Evolutionary conservation across 92 coral and sea anemone species (phyloP).

Genomic region (Zoanthus sociatus): DNA sequence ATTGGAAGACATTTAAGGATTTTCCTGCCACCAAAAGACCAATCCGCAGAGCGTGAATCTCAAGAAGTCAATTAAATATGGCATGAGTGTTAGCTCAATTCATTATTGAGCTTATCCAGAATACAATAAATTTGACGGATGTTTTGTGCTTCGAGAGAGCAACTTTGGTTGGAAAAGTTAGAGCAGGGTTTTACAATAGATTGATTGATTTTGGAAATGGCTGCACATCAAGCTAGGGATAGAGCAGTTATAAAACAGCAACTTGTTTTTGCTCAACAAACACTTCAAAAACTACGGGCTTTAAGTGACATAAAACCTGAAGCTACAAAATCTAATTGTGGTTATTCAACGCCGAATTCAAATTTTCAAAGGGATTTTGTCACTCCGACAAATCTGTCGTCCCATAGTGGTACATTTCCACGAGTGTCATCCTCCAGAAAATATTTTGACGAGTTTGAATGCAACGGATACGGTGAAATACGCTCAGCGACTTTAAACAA

Average conservation of each 20-base stretch:
- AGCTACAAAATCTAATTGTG: not conserved
- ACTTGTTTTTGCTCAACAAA: slow-evolving; percentile 77
- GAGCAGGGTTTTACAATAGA: not conserved
- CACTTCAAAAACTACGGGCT: slow-evolving; percentile 69
- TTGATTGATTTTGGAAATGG: slow-evolving; percentile 19
- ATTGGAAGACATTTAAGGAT: slow-evolving; percentile 25
- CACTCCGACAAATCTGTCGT: not conserved
- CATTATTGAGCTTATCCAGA: slow-evolving; percentile 8
- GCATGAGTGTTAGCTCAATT: slow-evolving; percentile 12
- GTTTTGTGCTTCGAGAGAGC: slow-evolving; percentile 33
- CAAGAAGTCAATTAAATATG: slow-evolving; percentile 36
- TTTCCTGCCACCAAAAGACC: slow-evolving; percentile 39
- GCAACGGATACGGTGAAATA: not conserved
- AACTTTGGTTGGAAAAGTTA: not conserved
- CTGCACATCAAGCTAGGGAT: slow-evolving; percentile 65
- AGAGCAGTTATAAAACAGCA: slow-evolving; percentile 76
- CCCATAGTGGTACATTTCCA: not conserved
- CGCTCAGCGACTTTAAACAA: not conserved
- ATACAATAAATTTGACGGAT: slow-evolving; percentile 12
- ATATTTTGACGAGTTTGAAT: not conserved
- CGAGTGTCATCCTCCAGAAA: slow-evolving; percentile 2
- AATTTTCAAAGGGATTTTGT: slow-evolving; percentile 20
- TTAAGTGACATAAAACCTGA: slow-evolving; percentile 62
- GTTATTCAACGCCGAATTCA: slow-evolving; percentile 23
- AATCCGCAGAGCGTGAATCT: slow-evolving; percentile 18